Base-by-base conservation (phyloP, 2,888 invertebrate species). In the Reticulitermes lucifugus region DNA sequence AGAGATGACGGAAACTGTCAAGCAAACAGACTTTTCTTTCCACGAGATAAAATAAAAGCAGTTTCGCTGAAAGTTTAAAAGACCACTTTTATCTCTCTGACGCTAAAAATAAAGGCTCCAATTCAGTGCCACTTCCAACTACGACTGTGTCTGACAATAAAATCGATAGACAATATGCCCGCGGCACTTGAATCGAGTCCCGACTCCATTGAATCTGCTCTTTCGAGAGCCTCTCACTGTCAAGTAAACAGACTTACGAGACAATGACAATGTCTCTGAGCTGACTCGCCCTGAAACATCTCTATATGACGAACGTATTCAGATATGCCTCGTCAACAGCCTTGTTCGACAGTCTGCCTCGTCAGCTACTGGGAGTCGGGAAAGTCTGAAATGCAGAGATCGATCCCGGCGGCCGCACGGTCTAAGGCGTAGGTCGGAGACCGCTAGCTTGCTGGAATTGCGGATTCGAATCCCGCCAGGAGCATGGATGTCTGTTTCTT, bases 61-160 rank as follows among this genome's bases (percentile, higher is more conserved):
- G 51, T 77, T 51, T 41, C 77, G 51, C 4, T 77, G n/a, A 46
- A 77, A 77, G 77, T 51, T 77, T 77, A n/a, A 46, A 21, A 77
- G 77, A 77, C 51, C 46, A 77, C 46, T 77, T 77, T 77, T 77
- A 77, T 51, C 46, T 77, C 46, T 51, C 46, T 46, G 77, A 77
- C n/a, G 77, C 77, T 77, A 51, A 77, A 77, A 77, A 77, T 77
- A 77, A 77, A 77, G 77, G 46, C 77, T 77, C 41, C 77, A 77
- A 21, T 77, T 77, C 51, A 77, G n/a, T n/a, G 46, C 51, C 51
- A 51, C 46, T 77, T 77, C 77, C 41, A n/a, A 46, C 10, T n/a
- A 65, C n/a, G 25, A n/a, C 7, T 14, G 25, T 46, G 46, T 12
- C 46, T 77, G 77, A 51, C 46, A 77, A 77, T 77, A 77, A 51